Percentiles rank a stretch among this genome's conserved stretches.
Conservation (phyloP, 2,888 invertebrate genomes). For the Antheraea assamensis region DNA sequence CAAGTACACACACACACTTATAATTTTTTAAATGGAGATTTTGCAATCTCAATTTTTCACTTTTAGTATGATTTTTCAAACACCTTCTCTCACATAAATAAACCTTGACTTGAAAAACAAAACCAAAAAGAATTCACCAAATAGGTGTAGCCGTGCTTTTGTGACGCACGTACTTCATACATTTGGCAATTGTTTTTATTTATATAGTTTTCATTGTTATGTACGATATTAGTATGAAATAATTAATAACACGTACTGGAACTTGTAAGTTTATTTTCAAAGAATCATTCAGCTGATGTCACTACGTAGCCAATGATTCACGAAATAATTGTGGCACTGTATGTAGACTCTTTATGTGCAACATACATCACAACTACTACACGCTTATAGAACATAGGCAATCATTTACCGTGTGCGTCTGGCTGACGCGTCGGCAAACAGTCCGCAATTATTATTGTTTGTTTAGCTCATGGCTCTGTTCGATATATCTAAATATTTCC, state of each 20-base stretch:
- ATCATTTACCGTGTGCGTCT: slow-evolving; percentile 26
- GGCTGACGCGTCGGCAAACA: slow-evolving; percentile 30
- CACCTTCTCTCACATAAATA: no score
- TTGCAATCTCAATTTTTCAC: no score
- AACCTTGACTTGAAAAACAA: no score
- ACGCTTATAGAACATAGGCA: slow-evolving; percentile 20
- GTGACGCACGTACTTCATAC: no score
- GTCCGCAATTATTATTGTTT: slow-evolving; percentile 38
- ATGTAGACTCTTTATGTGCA: slow-evolving; percentile 22
- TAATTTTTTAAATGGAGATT: no score
- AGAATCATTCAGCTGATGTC: slow-evolving; percentile 48
- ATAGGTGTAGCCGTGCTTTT: no score
- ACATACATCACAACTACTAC: slow-evolving; percentile 14
- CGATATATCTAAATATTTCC: slow-evolving; percentile 12
- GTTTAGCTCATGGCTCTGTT: slow-evolving; percentile 26
- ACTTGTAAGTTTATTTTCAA: slow-evolving; percentile 27
- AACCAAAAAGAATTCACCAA: no score
- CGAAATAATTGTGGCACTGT: slow-evolving; percentile 40
- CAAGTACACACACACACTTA: no score
- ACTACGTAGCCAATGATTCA: slow-evolving; percentile 47
- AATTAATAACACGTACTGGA: slow-evolving; percentile 22
- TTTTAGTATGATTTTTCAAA: no score
- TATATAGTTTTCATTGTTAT: background rate
- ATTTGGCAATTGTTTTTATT: no score
- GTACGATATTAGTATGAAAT: slow-evolving; percentile 1